A percentile compares a stretch with the other conserved stretches of the same genome.
phyloP scores from a whole-genome alignment of 2,113 vertebrate genomes.

The Haplochromis burtoni region DNA sequence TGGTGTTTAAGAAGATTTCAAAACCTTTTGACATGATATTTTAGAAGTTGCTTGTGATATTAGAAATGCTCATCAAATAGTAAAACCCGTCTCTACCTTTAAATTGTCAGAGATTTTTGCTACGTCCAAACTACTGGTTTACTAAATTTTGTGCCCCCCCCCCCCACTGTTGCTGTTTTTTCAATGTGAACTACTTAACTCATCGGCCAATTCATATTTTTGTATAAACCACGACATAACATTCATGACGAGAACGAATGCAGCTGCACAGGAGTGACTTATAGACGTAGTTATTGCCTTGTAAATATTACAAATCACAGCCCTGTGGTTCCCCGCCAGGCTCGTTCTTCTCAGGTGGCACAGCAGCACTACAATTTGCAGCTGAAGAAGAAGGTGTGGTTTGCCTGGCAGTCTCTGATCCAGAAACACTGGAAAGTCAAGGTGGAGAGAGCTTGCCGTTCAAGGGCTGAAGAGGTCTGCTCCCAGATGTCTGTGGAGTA shows the following conservation, averaged over 20 bases:
- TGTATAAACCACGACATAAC: background rate
- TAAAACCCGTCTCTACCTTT: background rate
- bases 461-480: constrained; percentile 86
- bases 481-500: constrained; percentile 81
- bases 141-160: accelerated
- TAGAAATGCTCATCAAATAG: background rate
- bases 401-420: constrained; percentile 75
- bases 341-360: constrained; percentile 70
- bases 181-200: background rate
- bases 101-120: background rate
- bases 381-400: constrained; percentile 85
- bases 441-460: constrained; percentile 82
- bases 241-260: background rate
- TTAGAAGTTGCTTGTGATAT: background rate
- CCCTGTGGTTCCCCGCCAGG: constrained; percentile 59
- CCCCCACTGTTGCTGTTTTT: background rate
- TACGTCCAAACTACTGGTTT: background rate
- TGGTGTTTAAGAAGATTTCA: background rate
- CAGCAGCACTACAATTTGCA: constrained; percentile 75
- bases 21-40: background rate
- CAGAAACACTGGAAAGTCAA: constrained; percentile 81
- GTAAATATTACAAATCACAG: constrained; percentile 13
- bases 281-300: background rate
- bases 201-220: background rate
- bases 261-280: background rate